Evolutionary conservation across 1,140 invertebrate species (phyloP).

Genomic region (Lithobius niger): DNA sequence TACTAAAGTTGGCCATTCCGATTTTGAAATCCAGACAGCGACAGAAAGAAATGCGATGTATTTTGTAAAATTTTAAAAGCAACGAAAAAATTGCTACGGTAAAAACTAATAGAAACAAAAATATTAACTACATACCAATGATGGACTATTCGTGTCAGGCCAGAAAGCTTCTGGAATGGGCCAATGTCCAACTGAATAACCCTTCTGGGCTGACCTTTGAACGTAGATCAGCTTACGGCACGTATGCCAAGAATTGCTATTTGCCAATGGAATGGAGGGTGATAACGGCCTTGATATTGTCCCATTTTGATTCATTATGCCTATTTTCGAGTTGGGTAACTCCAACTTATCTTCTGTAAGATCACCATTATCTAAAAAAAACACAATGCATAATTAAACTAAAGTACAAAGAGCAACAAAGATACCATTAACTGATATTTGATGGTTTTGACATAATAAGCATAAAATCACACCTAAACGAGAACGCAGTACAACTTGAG

Average conservation of each 20-base stretch:
- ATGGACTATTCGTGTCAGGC: constrained; percentile 69
- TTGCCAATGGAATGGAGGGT: not conserved
- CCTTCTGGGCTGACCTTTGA: constrained; percentile 78
- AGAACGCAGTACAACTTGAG: too few relatives aligned
- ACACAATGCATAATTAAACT: too few relatives aligned
- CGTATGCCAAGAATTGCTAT: constrained; percentile 55
- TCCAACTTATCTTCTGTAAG: not conserved
- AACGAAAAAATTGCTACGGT: too few relatives aligned
- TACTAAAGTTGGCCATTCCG: too few relatives aligned
- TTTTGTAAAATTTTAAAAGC: too few relatives aligned
- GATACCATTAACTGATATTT: too few relatives aligned
- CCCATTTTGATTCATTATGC: not conserved
- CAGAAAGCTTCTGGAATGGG: constrained; percentile 97
- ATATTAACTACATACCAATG: constrained; percentile 51
- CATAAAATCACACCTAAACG: too few relatives aligned
- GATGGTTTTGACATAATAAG: too few relatives aligned
- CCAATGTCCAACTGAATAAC: constrained; percentile 90
- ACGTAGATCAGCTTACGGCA: constrained; percentile 86
- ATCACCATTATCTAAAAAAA: not conserved
- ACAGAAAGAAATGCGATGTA: too few relatives aligned
- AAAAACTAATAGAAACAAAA: too few relatives aligned
- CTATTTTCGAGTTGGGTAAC: not conserved
- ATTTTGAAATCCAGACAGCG: too few relatives aligned
- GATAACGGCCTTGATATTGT: constrained; percentile 14
- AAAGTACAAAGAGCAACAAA: too few relatives aligned